Conservation (phyloP, 2,797 vertebrate species). For the Xerus rutilus region DNA sequence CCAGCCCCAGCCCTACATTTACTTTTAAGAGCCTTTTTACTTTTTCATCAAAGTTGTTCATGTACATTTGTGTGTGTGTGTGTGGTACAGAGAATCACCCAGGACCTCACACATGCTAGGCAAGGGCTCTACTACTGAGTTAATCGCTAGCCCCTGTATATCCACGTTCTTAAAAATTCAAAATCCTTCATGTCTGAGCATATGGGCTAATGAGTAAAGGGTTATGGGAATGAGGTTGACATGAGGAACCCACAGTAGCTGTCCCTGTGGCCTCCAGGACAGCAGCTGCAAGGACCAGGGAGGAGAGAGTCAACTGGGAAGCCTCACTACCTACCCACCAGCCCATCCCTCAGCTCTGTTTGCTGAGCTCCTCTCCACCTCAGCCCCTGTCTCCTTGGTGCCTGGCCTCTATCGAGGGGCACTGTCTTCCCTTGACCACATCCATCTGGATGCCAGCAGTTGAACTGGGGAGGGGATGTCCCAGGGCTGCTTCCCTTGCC, state of each 20-base stretch:
- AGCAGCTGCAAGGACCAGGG: not conserved
- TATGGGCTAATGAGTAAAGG: not conserved
- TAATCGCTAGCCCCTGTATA: no score
- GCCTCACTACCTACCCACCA: not conserved
- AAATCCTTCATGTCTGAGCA: not conserved
- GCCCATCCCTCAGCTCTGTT: not conserved
- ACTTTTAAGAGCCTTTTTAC: not conserved
- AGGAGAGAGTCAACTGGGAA: not conserved
- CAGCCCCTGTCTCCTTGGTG: slow-evolving; percentile 62
- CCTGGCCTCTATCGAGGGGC: slow-evolving; percentile 66
- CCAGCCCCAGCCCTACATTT: not conserved
- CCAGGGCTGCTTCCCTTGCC: slow-evolving; percentile 9
- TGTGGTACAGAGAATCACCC: no score
- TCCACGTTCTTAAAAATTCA: not conserved
- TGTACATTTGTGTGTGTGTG: not conserved
- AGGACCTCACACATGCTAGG: no score
- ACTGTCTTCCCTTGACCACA: slow-evolving; percentile 19
- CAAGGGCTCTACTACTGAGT: no score
- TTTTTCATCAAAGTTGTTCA: not conserved
- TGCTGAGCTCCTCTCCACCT: not conserved
- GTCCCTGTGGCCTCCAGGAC: not conserved
- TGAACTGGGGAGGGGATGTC: not conserved
- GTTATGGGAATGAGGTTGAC: no score
- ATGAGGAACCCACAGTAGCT: not conserved
- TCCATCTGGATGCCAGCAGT: slow-evolving; percentile 60